Evolutionary conservation across 2,888 invertebrate genomes (phyloP), one percentile per base, ranked within the genome.

Genomic region (Eupithecia tripunctaria): DNA sequence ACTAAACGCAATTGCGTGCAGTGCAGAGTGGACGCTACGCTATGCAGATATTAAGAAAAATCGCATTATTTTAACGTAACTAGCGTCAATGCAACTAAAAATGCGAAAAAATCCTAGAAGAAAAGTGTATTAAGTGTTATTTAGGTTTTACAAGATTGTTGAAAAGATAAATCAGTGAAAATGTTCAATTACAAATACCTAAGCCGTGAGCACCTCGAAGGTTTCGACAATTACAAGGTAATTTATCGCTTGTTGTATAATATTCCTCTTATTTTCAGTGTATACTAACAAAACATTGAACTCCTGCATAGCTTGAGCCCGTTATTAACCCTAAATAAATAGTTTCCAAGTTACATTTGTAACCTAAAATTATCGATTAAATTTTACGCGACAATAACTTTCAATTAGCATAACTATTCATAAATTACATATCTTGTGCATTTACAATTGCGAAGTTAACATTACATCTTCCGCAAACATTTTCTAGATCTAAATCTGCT

Each of bases 161-260:
- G n/a, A 36, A 60, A 38, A 41, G 69, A 73, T 70, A 79, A 84
- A 83, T 78, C 76, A 76, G 79, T 80, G 76, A 91, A 88, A 87
- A 94, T 94, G 93, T 90, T 96, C 87, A 96, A 96, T 88, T 95
- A 95, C 83, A 96, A 97, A 89, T 99, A 99, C 93, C 95, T 99
- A 79, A 95, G 96, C 70, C 95, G 96, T 80, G 97, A 97, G 83
- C 98, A 99, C 88, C 96, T 99, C 74, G 96, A 96, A 87, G 99
- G 99, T 80, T 99, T 99, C 94, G 98, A 98, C 93, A 97, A 97
- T 90, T 99, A 99, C 89, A 99, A 99, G 97, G 99, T 94, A 89
- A 25, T 56, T 56, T 56, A 25, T 56, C 14, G 56, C 56, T 56
- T 56, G 1, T 25, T 56, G 12, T 56, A 4, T 56, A 25, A 14